A percentile compares a stretch with the other conserved stretches of the same genome.
Evolutionary conservation across 2,797 vertebrate species (phyloP).

Genomic region (Crocodylus rhombifer): DNA sequence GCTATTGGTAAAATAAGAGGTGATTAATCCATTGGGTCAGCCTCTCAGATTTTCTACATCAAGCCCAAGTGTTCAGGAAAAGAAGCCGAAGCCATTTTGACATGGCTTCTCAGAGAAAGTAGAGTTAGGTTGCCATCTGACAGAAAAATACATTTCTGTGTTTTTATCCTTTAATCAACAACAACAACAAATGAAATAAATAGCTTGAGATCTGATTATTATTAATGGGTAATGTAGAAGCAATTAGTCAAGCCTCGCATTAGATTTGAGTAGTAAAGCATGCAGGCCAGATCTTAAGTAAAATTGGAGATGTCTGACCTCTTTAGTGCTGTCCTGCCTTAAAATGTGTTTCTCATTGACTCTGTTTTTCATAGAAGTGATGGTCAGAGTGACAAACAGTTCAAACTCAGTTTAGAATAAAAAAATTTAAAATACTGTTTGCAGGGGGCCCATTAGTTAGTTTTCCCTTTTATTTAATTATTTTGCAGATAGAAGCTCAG

Average conservation of each 20-base stretch:
- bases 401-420: not conserved
- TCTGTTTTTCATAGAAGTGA: not conserved
- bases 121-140: not conserved
- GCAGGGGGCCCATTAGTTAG: fast-evolving
- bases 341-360: not conserved
- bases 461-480: fast-evolving
- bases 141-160: not conserved
- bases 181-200: not conserved
- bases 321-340: not conserved
- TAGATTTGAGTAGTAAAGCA: not conserved
- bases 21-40: not conserved
- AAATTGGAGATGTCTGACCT: not conserved
- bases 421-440: not conserved
- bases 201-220: fast-evolving
- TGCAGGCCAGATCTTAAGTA: not conserved
- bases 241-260: not conserved
- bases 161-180: not conserved
- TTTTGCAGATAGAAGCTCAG: not conserved
- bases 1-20: not conserved
- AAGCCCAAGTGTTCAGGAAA: not conserved
- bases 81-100: too few species aligned
- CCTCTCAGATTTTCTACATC: fast-evolving
- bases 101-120: not conserved
- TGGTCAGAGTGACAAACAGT: not conserved
- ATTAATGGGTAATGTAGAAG: not conserved